These are phyloP conservation scores for Ptilorrhoa leucosticta DNA, from an alignment of 2,113 vertebrate species.

Conservation along the genomic window DNA sequence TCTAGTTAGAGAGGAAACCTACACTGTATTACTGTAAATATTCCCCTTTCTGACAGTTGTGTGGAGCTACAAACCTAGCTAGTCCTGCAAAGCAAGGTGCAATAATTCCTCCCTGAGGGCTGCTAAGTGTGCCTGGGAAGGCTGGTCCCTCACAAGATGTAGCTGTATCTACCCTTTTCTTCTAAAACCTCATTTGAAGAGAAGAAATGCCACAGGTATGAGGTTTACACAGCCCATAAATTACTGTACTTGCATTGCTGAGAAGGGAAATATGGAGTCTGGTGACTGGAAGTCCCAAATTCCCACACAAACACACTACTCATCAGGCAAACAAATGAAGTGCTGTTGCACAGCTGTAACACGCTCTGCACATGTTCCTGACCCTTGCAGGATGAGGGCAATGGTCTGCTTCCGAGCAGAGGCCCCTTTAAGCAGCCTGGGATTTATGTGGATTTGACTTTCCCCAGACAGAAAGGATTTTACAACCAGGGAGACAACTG, in stretches of 20 bases:
- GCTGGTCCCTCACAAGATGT: not conserved
- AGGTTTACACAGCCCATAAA: not conserved
- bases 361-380: fast-evolving
- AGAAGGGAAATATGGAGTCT: not conserved
- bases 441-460: not conserved
- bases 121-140: not conserved
- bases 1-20: not conserved
- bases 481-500: not conserved
- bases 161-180: not conserved
- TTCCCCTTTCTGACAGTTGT: fast-evolving
- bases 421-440: not conserved
- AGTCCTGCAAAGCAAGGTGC: not conserved
- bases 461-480: not conserved
- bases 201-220: not conserved
- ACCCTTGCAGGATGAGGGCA: not conserved
- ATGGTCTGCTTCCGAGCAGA: not conserved
- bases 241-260: not conserved
- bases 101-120: not conserved
- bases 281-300: not conserved
- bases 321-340: not conserved
- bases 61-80: not conserved
- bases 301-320: not conserved
- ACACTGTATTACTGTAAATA: not conserved
- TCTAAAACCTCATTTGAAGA: not conserved
- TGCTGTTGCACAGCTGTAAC: not conserved